Conservation (phyloP, 2,113 vertebrate genomes). For the Mungos mungo region DNA sequence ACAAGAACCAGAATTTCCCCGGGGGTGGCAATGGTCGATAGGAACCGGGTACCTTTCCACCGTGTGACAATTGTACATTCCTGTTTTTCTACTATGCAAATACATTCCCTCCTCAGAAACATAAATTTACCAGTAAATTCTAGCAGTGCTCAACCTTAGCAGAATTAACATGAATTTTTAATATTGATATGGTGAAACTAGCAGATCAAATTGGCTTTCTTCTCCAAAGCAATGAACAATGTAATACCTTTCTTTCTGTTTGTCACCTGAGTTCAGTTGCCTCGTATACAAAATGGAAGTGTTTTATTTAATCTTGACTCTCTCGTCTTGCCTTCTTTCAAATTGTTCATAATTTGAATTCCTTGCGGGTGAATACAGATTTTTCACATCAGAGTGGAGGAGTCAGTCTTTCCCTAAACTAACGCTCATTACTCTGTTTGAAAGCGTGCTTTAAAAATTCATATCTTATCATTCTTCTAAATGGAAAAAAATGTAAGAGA, state of each 20-base stretch:
- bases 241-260: conserved; percentile 47
- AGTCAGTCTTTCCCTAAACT: conserved; percentile 19
- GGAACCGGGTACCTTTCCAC: neutral
- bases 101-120: conserved; percentile 1
- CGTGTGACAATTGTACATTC: neutral
- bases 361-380: neutral
- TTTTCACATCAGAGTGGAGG: conserved; percentile 20
- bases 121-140: neutral
- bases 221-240: neutral
- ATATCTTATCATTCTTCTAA: conserved; percentile 4
- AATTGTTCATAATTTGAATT: conserved; percentile 38
- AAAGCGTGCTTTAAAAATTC: conserved; percentile 2
- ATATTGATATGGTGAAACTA: neutral
- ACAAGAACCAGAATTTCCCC: neutral
- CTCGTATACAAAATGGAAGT: conserved; percentile 1
- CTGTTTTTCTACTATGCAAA: neutral
- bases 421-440: conserved; percentile 8
- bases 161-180: neutral
- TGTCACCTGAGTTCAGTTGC: neutral
- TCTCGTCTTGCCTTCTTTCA: neutral
- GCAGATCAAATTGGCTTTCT: neutral
- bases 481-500: conserved; percentile 11
- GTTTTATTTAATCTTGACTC: conserved; percentile 10
- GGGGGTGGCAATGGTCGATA: neutral
- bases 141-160: neutral